Evolutionary conservation across 2,888 invertebrate genomes (phyloP), one percentile per base, ranked within the genome.

Genomic region (Hylaea fasciaria): DNA sequence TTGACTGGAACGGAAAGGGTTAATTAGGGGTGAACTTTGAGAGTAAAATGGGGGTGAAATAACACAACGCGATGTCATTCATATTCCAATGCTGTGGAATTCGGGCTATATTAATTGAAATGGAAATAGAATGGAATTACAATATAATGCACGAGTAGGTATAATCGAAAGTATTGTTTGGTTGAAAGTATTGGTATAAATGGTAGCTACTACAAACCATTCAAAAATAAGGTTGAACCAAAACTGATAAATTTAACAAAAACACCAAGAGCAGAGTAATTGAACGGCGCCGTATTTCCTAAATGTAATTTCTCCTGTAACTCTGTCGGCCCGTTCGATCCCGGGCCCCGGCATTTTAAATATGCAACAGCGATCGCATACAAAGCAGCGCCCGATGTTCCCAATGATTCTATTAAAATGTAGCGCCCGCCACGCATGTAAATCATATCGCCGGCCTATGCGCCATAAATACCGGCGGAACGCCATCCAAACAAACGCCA

Each of bases 351-450:
- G 39, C 45, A 60, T 49, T 59, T 61, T 57, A 59, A 64, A 66
- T 56, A 65, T 60, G 60, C 64, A 66, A 70, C 69, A 69, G 72
- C 77, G 79, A 79, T 77, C 80, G 75, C 78, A 84, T 81, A 80
- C 76, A 78, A 81, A 83, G 67, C 75, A 75, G 71, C 61, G 64
- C 70, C 72, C 77, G 76, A 77, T 81, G 78, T 77, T 74, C 66
- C 73, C 69, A 76, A 82, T 80, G 80, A 82, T 82, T 84, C 68
- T 48, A 56, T 61, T 56, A 56, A 61, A 61, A 55, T 10, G 47
- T 32, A 55, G 50, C 16, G 29, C 73, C 59, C 78, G 79, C 69
- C 65, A 71, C 76, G 72, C 76, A 78, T 82, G 83, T 81, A 83
- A 85, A 86, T 87, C 77, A 80, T 70, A 66, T 65, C 60, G 65